phyloP scores from a whole-genome alignment of 2,888 invertebrate genomes.

The Mamestra brassicae region DNA sequence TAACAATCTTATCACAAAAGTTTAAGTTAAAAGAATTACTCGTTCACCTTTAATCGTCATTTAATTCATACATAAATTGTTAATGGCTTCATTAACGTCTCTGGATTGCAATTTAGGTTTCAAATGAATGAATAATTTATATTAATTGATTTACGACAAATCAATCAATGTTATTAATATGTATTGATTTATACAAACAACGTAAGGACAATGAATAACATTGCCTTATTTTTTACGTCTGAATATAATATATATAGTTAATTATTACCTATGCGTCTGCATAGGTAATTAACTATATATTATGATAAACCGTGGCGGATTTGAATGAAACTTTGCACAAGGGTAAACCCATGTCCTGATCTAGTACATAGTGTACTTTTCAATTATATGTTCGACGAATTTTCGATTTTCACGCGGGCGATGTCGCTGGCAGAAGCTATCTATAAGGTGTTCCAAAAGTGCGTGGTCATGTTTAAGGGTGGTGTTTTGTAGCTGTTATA shows the following conservation, averaged over 20 bases:
- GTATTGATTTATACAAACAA: slow-evolving; percentile 26
- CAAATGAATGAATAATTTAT: slow-evolving; percentile 27
- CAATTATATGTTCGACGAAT: no score
- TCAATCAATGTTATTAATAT: slow-evolving; percentile 5
- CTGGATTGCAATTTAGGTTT: slow-evolving; percentile 1
- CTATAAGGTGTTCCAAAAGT: no score
- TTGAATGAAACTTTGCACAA: no score
- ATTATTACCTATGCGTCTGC: neutral
- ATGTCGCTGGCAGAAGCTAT: no score
- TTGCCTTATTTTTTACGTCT: slow-evolving; percentile 11
- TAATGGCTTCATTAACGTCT: slow-evolving; percentile 9
- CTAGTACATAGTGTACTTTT: no score
- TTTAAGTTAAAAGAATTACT: neutral
- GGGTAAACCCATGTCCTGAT: no score
- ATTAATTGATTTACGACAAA: slow-evolving; percentile 24
- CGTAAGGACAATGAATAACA: slow-evolving; percentile 30
- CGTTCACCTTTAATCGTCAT: neutral
- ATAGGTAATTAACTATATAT: neutral
- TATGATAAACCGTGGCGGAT: neutral
- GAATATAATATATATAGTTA: no score
- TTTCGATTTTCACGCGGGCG: no score
- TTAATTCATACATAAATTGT: neutral
- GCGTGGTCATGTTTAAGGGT: no score
- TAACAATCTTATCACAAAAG: neutral
- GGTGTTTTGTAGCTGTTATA: no score